Evolutionary conservation across 2,113 vertebrate genomes (phyloP), one percentile per base, ranked within the genome.

Genomic region (Riparia riparia): DNA sequence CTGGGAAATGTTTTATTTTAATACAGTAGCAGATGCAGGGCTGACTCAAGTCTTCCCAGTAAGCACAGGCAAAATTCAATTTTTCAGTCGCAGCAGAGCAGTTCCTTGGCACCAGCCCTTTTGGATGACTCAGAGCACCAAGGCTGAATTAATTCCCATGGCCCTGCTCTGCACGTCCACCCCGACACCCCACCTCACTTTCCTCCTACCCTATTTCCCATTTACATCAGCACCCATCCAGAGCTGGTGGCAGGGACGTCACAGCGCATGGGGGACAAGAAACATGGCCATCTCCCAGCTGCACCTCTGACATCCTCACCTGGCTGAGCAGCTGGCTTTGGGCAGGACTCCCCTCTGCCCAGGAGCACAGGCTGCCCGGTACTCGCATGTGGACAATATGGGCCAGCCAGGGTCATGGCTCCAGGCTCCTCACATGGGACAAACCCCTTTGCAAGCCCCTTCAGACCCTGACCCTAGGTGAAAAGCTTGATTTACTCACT

Each of bases 21-120:
- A 44, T 64, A 51, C n/a, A 89, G 39, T 12, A 80, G 56, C 92
- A 95, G 91, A 86, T 83, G 58, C 64, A 58, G 24, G 64, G 68
- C 76, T 96, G 94, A 96, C 89, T 96, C 91, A 94, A 94, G 51
- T 34, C 69, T 96, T 95, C 89, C 86, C 91, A 92, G 94, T 95
- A 95, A 88, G 44, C 85, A 72, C 28, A 85, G 39, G 61, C 60
- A 91, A 95, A 95, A 97, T 94, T 92, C 18, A 92, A 95, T 96
- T 95, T 89, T 86, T 86, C 82, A 61, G 60, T 70, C 0, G 0
- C 91, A 95, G 86, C 58, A 96, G 89, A 95, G 77, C 82, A 92
- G 86, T 60, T 91, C 34, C 86, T 90, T 95, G 96, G 94, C 96
- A 95, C 76, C 94, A 95, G 72, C 24, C 10, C 61, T 74, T 69